These are phyloP conservation scores for Drosophila varians DNA, from an alignment of 1,140 invertebrate genomes.

Conservation along the genomic window DNA sequence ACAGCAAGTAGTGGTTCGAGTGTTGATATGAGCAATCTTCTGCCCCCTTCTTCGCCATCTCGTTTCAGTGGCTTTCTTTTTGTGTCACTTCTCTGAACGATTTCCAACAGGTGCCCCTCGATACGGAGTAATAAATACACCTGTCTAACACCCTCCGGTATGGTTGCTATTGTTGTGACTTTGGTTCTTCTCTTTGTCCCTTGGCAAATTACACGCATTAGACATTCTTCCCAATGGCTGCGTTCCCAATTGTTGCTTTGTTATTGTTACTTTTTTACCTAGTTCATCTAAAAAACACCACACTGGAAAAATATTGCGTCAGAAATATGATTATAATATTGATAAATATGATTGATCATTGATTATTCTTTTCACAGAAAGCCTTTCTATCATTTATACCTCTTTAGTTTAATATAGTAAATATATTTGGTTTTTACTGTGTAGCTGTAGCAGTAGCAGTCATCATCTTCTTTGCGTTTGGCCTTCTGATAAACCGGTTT, in stretches of 20 bases:
- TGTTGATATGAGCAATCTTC: constrained; percentile 42
- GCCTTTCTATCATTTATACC: too few species aligned
- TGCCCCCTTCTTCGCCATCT: constrained; percentile 1
- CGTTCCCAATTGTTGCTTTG: constrained; percentile 51
- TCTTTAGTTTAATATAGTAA: too few species aligned
- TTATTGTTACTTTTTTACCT: constrained; percentile 27
- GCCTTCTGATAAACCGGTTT: constrained; percentile 79
- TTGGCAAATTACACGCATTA: constrained; percentile 73
- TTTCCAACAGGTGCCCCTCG: constrained; percentile 64
- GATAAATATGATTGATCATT: too few species aligned
- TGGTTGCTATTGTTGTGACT: constrained; percentile 18
- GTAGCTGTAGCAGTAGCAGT: constrained; percentile 10
- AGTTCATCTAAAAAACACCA: constrained; percentile 41
- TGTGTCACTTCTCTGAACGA: constrained; percentile 65
- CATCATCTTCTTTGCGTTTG: constrained; percentile 44
- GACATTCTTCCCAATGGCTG: constrained; percentile 53
- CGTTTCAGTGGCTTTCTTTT: constrained; percentile 71
- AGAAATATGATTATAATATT: too few species aligned
- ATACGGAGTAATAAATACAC: constrained; percentile 27
- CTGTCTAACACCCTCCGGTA: constrained; percentile 20
- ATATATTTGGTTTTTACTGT: constrained; percentile 8
- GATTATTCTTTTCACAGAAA: too few species aligned
- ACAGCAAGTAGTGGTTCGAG: constrained; percentile 55
- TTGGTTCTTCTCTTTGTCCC: constrained; percentile 30
- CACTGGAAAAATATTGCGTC: constrained; percentile 17